phyloP scores from a whole-genome alignment of 2,888 invertebrate genomes.

The Hylaea fasciaria region DNA sequence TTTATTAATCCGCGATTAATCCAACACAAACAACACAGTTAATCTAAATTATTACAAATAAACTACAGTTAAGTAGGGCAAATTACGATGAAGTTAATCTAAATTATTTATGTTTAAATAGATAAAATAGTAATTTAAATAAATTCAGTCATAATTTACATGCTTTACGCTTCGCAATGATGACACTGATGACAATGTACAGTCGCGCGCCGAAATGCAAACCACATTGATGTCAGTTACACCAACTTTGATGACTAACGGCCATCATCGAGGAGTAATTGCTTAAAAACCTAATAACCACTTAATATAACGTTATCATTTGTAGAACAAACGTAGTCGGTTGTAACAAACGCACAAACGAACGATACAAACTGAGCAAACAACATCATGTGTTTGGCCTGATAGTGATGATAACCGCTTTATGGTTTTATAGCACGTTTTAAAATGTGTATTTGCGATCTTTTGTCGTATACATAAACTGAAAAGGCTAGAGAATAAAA shows the following conservation, averaged over 20 bases:
- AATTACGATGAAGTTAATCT: conserved; percentile 12
- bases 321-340: conserved; percentile 77
- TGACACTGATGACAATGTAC: conserved; percentile 17
- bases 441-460: conserved; percentile 56
- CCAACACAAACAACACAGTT: conserved; percentile 10
- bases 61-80: conserved; percentile 6
- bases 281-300: background rate
- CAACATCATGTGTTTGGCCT: conserved; percentile 36
- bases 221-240: background rate
- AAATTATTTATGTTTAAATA: conserved; percentile 12
- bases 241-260: background rate
- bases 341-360: conserved; percentile 67
- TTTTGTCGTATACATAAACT: conserved; percentile 4
- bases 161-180: conserved; percentile 11
- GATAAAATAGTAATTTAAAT: conserved; percentile 16
- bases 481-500: background rate
- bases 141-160: conserved; percentile 1
- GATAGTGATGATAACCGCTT: conserved; percentile 69
- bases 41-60: conserved; percentile 12
- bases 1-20: background rate
- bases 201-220: conserved; percentile 20
- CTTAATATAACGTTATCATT: conserved; percentile 61
- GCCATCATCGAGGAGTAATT: background rate
- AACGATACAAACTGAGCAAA: conserved; percentile 28
- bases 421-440: conserved; percentile 82